Conservation (phyloP, 2,888 invertebrate genomes). For the Blomia tropicalis region DNA sequence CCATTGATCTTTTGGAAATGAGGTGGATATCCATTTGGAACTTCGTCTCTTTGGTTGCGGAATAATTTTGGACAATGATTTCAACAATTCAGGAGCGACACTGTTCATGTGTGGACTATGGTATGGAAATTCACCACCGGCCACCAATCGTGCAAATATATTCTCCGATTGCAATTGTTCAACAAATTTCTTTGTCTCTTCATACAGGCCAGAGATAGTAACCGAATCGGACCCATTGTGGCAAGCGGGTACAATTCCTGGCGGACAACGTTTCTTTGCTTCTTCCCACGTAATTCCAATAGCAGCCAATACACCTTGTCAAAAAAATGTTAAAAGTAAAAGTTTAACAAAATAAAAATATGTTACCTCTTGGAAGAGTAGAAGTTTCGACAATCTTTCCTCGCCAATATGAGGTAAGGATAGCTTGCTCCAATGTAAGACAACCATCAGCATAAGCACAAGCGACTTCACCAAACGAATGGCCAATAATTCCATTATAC, state of each 20-base stretch:
- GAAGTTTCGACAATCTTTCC: conserved; percentile 63
- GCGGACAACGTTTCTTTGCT: conserved; percentile 53
- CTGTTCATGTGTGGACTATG: conserved; percentile 77
- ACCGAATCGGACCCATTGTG: conserved; percentile 88
- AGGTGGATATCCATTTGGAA: conserved; percentile 75
- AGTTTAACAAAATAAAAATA: not conserved
- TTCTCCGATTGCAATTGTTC: conserved; percentile 52
- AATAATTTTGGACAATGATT: conserved; percentile 42
- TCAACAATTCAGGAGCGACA: conserved; percentile 58
- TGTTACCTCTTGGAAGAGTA: conserved; percentile 33
- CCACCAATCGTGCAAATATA: conserved; percentile 66
- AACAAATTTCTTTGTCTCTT: conserved; percentile 51
- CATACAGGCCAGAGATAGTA: conserved; percentile 73
- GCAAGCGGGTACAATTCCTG: conserved; percentile 69
- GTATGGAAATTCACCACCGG: conserved; percentile 78
- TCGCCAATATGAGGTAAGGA: conserved; percentile 82
- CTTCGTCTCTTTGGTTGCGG: conserved; percentile 60
- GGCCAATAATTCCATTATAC: conserved; percentile 89
- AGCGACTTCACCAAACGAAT: conserved; percentile 85
- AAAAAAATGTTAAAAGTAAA: conserved; percentile 31
- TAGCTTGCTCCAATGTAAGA: conserved; percentile 80
- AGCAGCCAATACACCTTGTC: conserved; percentile 67
- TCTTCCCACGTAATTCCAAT: conserved; percentile 77
- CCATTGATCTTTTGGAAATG: conserved; percentile 74
- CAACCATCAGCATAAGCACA: conserved; percentile 94